Percentiles rank a stretch among this genome's conserved stretches.
Conservation (phyloP, 1,140 invertebrate species). For the Micrasema longulum region DNA sequence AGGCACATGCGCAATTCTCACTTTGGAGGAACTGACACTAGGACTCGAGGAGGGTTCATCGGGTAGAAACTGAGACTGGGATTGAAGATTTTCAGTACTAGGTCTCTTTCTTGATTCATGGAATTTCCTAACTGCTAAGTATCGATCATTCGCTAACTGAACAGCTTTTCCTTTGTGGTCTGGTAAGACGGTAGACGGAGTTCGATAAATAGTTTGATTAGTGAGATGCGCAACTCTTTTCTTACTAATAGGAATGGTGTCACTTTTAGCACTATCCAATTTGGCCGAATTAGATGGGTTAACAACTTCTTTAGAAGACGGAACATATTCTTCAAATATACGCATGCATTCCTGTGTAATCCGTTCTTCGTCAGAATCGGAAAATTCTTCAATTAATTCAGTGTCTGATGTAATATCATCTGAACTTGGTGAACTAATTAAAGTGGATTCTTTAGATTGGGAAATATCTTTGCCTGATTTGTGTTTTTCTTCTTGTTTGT, state of each 20-base stretch:
- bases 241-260: slow-evolving; percentile 55
- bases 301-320: slow-evolving; percentile 51
- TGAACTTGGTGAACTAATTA: not conserved
- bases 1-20: slow-evolving; percentile 68
- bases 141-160: slow-evolving; percentile 63
- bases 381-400: slow-evolving; percentile 57
- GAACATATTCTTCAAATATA: slow-evolving; percentile 69
- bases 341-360: slow-evolving; percentile 65
- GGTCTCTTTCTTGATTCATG: slow-evolving; percentile 55
- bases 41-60: slow-evolving; percentile 20
- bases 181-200: slow-evolving; percentile 51
- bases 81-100: slow-evolving; percentile 11
- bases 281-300: slow-evolving; percentile 54
- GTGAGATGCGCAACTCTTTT: slow-evolving; percentile 61
- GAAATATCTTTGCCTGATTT: slow-evolving; percentile 13
- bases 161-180: slow-evolving; percentile 64
- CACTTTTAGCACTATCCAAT: slow-evolving; percentile 44
- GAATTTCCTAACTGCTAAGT: slow-evolving; percentile 64
- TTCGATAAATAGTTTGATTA: slow-evolving; percentile 39
- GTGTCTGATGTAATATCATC: slow-evolving; percentile 50
- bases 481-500: slow-evolving; percentile 21
- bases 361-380: slow-evolving; percentile 65
- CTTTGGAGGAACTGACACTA: slow-evolving; percentile 57
- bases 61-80: not conserved
- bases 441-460: slow-evolving; percentile 26